Conservation (phyloP, 2,797 vertebrate species). For the Scarus forsteni region DNA sequence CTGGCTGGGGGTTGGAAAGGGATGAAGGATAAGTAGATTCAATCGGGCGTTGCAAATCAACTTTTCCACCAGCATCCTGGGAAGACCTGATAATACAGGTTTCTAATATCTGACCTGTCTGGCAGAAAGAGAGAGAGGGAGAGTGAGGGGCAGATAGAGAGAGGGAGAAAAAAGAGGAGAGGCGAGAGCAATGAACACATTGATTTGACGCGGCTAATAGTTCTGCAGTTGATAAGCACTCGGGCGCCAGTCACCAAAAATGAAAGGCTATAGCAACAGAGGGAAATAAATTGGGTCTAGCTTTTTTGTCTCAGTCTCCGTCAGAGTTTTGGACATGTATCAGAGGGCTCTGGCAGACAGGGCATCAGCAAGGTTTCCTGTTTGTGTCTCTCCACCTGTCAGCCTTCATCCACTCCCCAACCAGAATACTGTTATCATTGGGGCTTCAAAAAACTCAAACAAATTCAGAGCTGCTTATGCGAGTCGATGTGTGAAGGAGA, state of each 20-base stretch:
- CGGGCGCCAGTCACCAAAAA: conserved; percentile 73
- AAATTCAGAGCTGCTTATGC: conserved; percentile 49
- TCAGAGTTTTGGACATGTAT: conserved; percentile 69
- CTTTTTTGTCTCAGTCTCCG: conserved; percentile 65
- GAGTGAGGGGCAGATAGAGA: conserved; percentile 17
- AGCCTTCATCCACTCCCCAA: conserved; percentile 60
- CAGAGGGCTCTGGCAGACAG: conserved; percentile 66
- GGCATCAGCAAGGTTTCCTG: conserved; percentile 61
- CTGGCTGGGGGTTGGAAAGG: conserved; percentile 75
- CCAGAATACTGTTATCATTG: conserved; percentile 58
- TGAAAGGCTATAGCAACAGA: conserved; percentile 65
- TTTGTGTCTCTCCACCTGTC: conserved; percentile 76
- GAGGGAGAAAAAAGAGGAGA: conserved; percentile 1
- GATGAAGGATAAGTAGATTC: conserved; percentile 84
- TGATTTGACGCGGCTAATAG: conserved; percentile 83
- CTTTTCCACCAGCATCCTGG: conserved; percentile 83
- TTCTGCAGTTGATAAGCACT: conserved; percentile 78
- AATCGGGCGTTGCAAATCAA: conserved; percentile 85
- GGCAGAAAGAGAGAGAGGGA: conserved; percentile 57
- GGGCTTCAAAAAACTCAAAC: conserved; percentile 45
- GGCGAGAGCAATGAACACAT: conserved; percentile 77
- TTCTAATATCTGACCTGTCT: conserved; percentile 85
- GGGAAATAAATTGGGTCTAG: conserved; percentile 73
- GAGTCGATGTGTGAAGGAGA: conserved; percentile 39
- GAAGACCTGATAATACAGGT: conserved; percentile 84